Conservation (phyloP, 2,113 vertebrate genomes). For the Petroica traversi region DNA sequence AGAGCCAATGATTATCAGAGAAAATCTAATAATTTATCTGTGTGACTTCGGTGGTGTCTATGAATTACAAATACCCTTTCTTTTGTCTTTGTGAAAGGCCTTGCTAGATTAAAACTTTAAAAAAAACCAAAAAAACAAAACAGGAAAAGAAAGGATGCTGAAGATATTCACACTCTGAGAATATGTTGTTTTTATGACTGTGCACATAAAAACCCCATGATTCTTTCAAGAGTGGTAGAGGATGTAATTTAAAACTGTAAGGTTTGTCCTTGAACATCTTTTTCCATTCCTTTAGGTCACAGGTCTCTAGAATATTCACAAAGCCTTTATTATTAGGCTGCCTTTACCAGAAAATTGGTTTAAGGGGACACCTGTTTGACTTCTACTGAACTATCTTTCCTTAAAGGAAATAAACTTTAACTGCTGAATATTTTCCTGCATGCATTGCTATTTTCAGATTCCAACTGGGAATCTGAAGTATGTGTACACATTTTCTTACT, state of each 20-base stretch:
- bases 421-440: neutral
- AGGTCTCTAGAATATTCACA: neutral
- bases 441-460: neutral
- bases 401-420: neutral
- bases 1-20: neutral
- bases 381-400: neutral
- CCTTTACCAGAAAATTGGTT: neutral
- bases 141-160: neutral
- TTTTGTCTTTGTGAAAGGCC: neutral
- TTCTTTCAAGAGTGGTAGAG: neutral
- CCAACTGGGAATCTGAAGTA: neutral
- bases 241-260: neutral
- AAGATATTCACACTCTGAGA: neutral
- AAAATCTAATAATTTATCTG: neutral
- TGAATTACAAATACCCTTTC: neutral
- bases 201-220: neutral
- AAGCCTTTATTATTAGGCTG: neutral
- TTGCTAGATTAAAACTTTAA: neutral
- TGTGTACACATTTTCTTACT: neutral
- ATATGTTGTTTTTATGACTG: neutral
- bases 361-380: neutral
- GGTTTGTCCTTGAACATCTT: neutral
- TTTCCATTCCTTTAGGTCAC: neutral
- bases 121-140: neutral
- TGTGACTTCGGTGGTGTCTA: neutral